phyloP scores from a whole-genome alignment of 2,797 vertebrate genomes.

The Poeciliopsis infans region DNA sequence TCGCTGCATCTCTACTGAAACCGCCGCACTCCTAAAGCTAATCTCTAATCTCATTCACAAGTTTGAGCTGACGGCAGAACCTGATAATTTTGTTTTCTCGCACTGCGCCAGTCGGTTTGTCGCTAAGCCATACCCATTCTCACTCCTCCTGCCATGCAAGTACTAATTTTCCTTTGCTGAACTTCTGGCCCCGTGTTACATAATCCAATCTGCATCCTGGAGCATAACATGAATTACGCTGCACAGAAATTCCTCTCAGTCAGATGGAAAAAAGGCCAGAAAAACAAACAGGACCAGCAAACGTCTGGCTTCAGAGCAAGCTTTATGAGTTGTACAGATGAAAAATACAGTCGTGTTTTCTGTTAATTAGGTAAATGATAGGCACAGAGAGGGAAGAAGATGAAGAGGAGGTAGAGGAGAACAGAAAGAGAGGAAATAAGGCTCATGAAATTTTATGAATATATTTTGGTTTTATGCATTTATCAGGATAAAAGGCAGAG shows the following conservation, averaged over 20 bases:
- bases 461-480: background rate
- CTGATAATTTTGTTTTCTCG: slow-evolving; percentile 68
- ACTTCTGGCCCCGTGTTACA: slow-evolving; percentile 66
- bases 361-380: slow-evolving; percentile 54
- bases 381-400: slow-evolving; percentile 24
- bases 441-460: background rate
- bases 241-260: slow-evolving; percentile 26
- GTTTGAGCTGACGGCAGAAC: slow-evolving; percentile 8
- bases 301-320: slow-evolving; percentile 54
- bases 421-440: background rate
- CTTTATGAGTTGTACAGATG: slow-evolving; percentile 50
- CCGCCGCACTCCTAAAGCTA: background rate
- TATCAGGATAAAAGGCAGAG: background rate
- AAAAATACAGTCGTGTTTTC: slow-evolving; percentile 76
- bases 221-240: slow-evolving; percentile 28
- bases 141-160: slow-evolving; percentile 51
- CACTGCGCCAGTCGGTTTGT: slow-evolving; percentile 53
- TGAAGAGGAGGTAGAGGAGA: slow-evolving; percentile 8
- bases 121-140: slow-evolving; percentile 33
- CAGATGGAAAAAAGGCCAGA: slow-evolving; percentile 16
- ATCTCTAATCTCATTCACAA: slow-evolving; percentile 2
- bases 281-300: slow-evolving; percentile 21
- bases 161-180: slow-evolving; percentile 55
- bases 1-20: background rate
- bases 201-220: slow-evolving; percentile 46